These are phyloP conservation scores for Rhynchophorus ferrugineus DNA, from an alignment of 1,140 invertebrate species.

Conservation along the genomic window DNA sequence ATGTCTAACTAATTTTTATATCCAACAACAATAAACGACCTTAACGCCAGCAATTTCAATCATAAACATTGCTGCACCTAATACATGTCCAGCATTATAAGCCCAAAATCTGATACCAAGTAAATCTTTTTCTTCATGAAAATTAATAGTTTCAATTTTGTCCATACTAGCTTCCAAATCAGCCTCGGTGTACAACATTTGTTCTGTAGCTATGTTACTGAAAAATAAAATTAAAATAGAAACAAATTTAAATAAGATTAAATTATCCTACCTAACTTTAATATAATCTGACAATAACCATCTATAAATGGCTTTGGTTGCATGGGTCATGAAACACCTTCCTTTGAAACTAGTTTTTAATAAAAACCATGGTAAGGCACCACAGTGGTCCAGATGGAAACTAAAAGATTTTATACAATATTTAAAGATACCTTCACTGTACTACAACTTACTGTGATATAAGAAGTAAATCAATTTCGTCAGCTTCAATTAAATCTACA, in stretches of 20 bases:
- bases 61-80: slow-evolving; percentile 99
- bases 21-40: slow-evolving; percentile 39
- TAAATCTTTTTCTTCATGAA: slow-evolving; percentile 97
- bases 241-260: too few species aligned
- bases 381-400: slow-evolving; percentile 98
- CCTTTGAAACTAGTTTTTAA: slow-evolving; percentile 97
- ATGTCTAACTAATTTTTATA: slow-evolving; percentile 2
- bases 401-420: slow-evolving; percentile 41
- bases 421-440: slow-evolving; percentile 5
- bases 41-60: slow-evolving; percentile 98
- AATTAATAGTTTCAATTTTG: slow-evolving; percentile 97
- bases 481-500: slow-evolving; percentile 94
- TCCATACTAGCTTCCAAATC: slow-evolving; percentile 97
- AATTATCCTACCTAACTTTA: slow-evolving; percentile 73
- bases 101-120: slow-evolving; percentile 97
- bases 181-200: slow-evolving; percentile 96
- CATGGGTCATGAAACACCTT: slow-evolving; percentile 99
- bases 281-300: slow-evolving; percentile 99
- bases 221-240: slow-evolving; percentile 19
- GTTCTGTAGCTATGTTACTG: slow-evolving; percentile 93
- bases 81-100: slow-evolving; percentile 97
- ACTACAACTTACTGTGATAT: slow-evolving; percentile 80
- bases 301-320: slow-evolving; percentile 98
- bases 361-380: slow-evolving; percentile 96
- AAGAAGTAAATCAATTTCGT: slow-evolving; percentile 92